Evolutionary conservation across 2,113 vertebrate genomes (phyloP).

Genomic region (Spea bombifrons): DNA sequence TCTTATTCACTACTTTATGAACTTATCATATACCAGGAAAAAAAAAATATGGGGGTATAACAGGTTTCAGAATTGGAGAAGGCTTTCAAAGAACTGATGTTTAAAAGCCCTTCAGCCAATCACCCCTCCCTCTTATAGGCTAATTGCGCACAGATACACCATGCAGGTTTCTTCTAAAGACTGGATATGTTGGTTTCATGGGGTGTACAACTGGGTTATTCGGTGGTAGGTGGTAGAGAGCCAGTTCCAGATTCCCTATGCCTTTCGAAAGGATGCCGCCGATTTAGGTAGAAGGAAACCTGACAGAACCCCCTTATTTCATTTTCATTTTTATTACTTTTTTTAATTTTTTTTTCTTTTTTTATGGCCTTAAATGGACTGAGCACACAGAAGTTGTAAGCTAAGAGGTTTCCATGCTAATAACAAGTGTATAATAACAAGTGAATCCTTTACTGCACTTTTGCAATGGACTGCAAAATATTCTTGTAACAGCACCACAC

Average conservation of each 20-base stretch:
- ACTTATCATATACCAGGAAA: conserved; percentile 76
- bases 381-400: conserved; percentile 79
- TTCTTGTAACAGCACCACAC: conserved; percentile 75
- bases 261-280: conserved; percentile 75
- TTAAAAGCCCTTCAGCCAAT: conserved; percentile 72
- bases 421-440: conserved; percentile 66
- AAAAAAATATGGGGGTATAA: conserved; percentile 67
- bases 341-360: conserved; percentile 41
- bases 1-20: conserved; percentile 84
- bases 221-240: conserved; percentile 82
- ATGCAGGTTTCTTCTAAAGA: conserved; percentile 74
- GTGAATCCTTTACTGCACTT: conserved; percentile 72
- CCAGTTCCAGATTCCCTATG: conserved; percentile 66
- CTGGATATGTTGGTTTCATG: conserved; percentile 73
- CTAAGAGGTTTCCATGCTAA: conserved; percentile 80
- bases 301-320: conserved; percentile 72
- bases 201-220: conserved; percentile 76
- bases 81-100: conserved; percentile 83
- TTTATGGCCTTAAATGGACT: conserved; percentile 86
- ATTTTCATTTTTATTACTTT: conserved; percentile 21
- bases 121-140: conserved; percentile 70
- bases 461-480: conserved; percentile 84
- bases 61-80: conserved; percentile 83
- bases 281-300: conserved; percentile 80
- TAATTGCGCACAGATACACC: conserved; percentile 70